These are phyloP conservation scores for Eustalomyia histrio DNA, from an alignment of 2,888 invertebrate genomes.

Conservation along the genomic window DNA sequence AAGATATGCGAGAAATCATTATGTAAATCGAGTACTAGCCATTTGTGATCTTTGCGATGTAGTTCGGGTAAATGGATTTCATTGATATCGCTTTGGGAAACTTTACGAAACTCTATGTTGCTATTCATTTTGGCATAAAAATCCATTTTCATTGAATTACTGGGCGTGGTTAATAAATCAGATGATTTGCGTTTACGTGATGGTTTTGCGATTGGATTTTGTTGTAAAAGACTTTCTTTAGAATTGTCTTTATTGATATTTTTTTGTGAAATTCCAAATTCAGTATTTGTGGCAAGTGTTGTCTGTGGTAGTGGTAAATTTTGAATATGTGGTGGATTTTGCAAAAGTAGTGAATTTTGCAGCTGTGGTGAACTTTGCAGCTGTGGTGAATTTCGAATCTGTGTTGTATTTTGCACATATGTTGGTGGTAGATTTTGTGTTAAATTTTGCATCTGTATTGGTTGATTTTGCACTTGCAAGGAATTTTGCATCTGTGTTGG, in stretches of 20 bases:
- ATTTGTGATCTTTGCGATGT: constrained; percentile 73
- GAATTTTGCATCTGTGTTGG: not conserved
- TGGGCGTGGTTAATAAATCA: not conserved
- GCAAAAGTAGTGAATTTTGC: not conserved
- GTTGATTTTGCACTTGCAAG: not conserved
- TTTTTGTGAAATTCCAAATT: not conserved
- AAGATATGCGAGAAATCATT: constrained; percentile 79
- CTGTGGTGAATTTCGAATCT: not conserved
- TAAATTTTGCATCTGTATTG: not conserved
- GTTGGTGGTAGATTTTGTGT: not conserved
- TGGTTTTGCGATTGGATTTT: not conserved
- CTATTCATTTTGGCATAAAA: constrained; percentile 69
- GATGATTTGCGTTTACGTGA: constrained; percentile 46
- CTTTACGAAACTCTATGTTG: constrained; percentile 74
- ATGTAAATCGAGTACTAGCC: constrained; percentile 76
- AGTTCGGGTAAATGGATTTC: constrained; percentile 74
- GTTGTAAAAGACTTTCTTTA: constrained; percentile 14
- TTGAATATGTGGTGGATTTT: not conserved
- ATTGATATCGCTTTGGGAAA: constrained; percentile 70
- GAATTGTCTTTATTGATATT: not conserved
- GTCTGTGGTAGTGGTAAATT: constrained; percentile 5
- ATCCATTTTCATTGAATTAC: constrained; percentile 46
- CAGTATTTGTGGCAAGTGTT: not conserved
- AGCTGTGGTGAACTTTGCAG: not conserved
- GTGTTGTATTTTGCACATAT: constrained; percentile 1